A percentile compares a stretch with the other conserved stretches of the same genome.
Conservation (phyloP, 30 jellyfish, hydroid and myxozoan species). For the Hydractinia echinata region DNA sequence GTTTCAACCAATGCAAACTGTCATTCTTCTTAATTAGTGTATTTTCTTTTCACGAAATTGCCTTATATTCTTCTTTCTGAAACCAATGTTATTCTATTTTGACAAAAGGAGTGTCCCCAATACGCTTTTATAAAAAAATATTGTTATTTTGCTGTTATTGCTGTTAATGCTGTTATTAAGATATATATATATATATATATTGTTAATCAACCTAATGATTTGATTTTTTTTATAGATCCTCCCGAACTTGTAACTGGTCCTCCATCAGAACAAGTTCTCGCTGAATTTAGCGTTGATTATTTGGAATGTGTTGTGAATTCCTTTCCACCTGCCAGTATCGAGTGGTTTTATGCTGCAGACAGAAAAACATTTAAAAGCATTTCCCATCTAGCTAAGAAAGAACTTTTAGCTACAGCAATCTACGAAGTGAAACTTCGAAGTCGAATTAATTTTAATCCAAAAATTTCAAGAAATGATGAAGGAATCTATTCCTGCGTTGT, state of each 20-base stretch:
- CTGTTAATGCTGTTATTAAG: no score
- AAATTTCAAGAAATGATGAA: slow-evolving; percentile 39
- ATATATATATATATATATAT: no score
- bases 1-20: no score
- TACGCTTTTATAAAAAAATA: no score
- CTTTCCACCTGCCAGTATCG: not conserved
- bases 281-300: not conserved
- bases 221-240: no score
- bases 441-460: slow-evolving; percentile 27
- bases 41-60: no score
- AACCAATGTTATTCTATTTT: no score
- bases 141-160: no score
- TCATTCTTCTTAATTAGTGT: no score
- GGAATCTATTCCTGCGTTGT: slow-evolving; percentile 58
- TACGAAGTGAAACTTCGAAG: slow-evolving; percentile 33
- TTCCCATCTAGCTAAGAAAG: not conserved
- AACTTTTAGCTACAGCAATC: not conserved
- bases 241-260: not conserved
- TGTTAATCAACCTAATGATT: no score
- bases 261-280: not conserved
- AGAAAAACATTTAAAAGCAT: not conserved
- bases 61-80: no score
- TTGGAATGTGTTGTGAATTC: not conserved
- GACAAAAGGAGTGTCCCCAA: no score
- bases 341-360: slow-evolving; percentile 1